Evolutionary conservation across 1,140 invertebrate genomes (phyloP).

Genomic region (Hermetia illucens): DNA sequence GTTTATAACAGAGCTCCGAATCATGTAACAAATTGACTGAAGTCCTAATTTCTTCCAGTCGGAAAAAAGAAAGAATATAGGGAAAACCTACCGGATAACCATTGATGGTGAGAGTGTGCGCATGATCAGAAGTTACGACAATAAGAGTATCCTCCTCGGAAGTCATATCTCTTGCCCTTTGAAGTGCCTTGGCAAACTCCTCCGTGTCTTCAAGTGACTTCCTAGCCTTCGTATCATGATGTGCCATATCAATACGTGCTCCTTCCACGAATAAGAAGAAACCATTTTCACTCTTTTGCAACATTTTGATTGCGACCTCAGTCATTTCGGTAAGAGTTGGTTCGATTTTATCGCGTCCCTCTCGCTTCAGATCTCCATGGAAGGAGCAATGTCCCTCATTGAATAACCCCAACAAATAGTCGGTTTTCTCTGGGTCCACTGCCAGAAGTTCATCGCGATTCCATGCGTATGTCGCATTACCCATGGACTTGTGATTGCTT

Average conservation of each 20-base stretch:
- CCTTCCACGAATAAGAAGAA: constrained; percentile 85
- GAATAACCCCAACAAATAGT: constrained; percentile 55
- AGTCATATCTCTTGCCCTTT: constrained; percentile 49
- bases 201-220: constrained; percentile 65
- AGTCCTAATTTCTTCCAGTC: not conserved
- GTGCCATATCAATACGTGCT: constrained; percentile 70
- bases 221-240: constrained; percentile 64
- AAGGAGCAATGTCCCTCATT: constrained; percentile 32
- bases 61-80: not conserved
- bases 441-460: constrained; percentile 46
- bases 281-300: constrained; percentile 63
- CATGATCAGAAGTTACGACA: constrained; percentile 69
- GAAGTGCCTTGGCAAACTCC: constrained; percentile 57
- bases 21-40: not conserved
- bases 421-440: constrained; percentile 43
- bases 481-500: constrained; percentile 37
- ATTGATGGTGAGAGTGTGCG: constrained; percentile 64
- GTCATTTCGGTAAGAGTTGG: constrained; percentile 74
- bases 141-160: constrained; percentile 58
- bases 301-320: constrained; percentile 59
- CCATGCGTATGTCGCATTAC: constrained; percentile 44
- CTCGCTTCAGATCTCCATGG: constrained; percentile 35
- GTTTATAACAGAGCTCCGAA: not conserved
- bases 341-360: constrained; percentile 28
- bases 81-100: constrained; percentile 37